Conservation (phyloP, 2,797 vertebrate species). For the Phrynocephalus forsythii region DNA sequence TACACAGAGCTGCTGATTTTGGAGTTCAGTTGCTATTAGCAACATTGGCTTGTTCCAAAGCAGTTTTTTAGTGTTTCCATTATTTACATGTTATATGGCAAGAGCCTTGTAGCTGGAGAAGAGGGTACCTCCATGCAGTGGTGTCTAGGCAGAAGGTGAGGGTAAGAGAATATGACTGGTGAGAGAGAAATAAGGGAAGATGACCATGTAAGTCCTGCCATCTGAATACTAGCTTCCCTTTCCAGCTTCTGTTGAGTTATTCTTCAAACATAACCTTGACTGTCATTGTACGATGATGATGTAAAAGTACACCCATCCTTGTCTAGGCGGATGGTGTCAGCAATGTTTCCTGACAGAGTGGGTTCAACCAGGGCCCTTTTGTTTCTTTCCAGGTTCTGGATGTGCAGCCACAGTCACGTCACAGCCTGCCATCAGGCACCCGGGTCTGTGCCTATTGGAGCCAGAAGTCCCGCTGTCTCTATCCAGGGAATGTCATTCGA, state of each 20-base stretch:
- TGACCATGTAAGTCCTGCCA: background rate
- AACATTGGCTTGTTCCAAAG: background rate
- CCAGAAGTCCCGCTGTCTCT: conserved; percentile 93
- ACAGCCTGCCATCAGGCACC: conserved; percentile 85
- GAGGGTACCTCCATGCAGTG: background rate
- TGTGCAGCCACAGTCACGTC: conserved; percentile 86
- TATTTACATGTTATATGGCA: background rate
- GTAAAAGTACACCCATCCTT: background rate
- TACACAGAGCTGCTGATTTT: background rate
- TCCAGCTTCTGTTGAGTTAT: background rate
- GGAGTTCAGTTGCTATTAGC: background rate
- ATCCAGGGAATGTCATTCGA: conserved; percentile 91
- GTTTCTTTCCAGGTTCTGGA: conserved; percentile 87
- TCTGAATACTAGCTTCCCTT: background rate
- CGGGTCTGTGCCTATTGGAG: conserved; percentile 97
- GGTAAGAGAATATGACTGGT: background rate
- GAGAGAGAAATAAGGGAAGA: background rate
- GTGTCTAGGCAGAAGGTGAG: background rate
- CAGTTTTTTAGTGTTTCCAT: background rate
- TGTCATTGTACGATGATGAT: background rate
- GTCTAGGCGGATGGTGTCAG: background rate
- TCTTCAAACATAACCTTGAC: background rate
- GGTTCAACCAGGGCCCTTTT: background rate
- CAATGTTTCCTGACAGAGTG: background rate
- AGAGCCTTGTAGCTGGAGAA: background rate